These are phyloP conservation scores for Danio rerio DNA, from an alignment of 2,113 vertebrate species.

Conservation along the genomic window DNA sequence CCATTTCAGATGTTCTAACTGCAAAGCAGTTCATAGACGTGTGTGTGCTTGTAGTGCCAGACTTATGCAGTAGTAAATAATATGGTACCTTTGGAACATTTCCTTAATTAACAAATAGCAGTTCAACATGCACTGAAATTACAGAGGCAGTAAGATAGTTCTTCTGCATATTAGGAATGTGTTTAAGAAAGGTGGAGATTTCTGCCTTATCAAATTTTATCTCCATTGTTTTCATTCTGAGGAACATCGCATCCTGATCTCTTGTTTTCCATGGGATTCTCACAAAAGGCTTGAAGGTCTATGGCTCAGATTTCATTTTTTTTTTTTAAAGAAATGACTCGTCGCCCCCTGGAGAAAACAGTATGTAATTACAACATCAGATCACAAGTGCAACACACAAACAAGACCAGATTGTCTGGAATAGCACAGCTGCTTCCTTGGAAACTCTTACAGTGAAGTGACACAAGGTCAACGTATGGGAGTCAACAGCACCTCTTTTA, in stretches of 20 bases:
- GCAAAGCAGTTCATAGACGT: neutral
- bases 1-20: neutral
- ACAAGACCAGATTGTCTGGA: constrained; percentile 1
- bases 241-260: constrained; percentile 55
- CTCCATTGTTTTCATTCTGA: constrained; percentile 28
- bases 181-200: constrained; percentile 11
- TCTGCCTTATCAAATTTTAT: constrained; percentile 4
- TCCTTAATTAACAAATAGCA: neutral
- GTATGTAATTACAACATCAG: neutral
- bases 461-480: neutral
- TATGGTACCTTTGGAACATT: neutral
- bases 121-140: neutral
- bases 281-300: constrained; percentile 47
- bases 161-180: neutral
- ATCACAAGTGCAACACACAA: neutral
- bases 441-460: constrained; percentile 9
- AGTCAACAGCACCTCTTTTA: neutral
- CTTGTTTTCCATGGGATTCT: constrained; percentile 46
- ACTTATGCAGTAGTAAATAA: neutral
- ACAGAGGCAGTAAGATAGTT: neutral
- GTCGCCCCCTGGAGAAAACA: constrained; percentile 22
- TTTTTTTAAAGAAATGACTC: constrained; percentile 4
- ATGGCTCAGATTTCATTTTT: neutral
- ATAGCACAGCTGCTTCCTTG: neutral
- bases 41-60: constrained; percentile 9